Conservation (phyloP, 1,140 invertebrate species). For the Drosophila nannoptera region DNA sequence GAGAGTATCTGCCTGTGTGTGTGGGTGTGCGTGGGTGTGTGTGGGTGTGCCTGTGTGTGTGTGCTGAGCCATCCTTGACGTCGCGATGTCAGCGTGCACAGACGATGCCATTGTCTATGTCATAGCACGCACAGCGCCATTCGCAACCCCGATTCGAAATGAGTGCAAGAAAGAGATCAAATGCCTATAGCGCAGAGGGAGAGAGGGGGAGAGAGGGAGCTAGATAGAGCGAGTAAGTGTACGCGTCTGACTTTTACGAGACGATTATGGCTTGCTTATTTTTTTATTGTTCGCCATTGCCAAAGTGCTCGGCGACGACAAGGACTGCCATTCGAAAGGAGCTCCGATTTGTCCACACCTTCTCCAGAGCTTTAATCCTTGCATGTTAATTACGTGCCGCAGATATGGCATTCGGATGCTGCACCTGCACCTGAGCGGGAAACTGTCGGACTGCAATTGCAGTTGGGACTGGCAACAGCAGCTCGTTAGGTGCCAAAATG, state of each 20-base stretch:
- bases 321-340: constrained; percentile 1
- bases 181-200: background rate
- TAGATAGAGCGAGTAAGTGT: constrained; percentile 51
- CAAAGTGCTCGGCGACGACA: constrained; percentile 61
- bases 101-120: constrained; percentile 65
- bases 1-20: constrained; percentile 7
- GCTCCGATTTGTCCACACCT: background rate
- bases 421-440: too few relatives aligned
- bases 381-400: constrained; percentile 23
- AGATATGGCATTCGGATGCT: background rate
- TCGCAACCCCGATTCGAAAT: background rate
- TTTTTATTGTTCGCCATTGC: constrained; percentile 76
- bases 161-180: background rate
- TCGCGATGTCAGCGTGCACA: constrained; percentile 27
- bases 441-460: background rate
- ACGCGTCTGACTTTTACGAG: constrained; percentile 74
- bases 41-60: background rate
- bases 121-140: constrained; percentile 51
- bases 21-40: constrained; percentile 25
- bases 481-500: constrained; percentile 23
- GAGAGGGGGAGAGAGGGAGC: background rate
- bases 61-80: constrained; percentile 33
- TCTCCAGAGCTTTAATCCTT: constrained; percentile 6
- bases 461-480: constrained; percentile 18
- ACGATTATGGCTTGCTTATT: constrained; percentile 76